Percentiles rank a stretch among this genome's conserved stretches.
These are phyloP conservation scores for Spea multiplicata DNA, from an alignment of 2,113 vertebrate genomes.

Conservation along the genomic window DNA sequence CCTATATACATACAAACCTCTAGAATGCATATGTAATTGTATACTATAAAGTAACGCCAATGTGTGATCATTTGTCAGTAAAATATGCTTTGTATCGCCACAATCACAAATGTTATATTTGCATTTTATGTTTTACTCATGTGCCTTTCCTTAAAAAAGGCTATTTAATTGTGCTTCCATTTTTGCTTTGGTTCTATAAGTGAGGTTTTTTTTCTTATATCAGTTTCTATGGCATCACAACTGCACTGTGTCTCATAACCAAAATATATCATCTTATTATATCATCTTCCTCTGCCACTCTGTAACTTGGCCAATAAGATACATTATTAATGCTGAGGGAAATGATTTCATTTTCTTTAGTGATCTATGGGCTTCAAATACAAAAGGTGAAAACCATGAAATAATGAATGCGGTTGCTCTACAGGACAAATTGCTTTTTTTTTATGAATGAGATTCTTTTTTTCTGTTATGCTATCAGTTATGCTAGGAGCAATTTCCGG, in stretches of 20 bases:
- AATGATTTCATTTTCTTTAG: neutral
- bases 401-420: too few relatives aligned
- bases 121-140: too few relatives aligned
- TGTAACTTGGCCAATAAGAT: neutral
- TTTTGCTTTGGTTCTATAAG: neutral
- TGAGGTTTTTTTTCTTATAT: constrained; percentile 17
- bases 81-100: too few relatives aligned
- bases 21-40: too few relatives aligned
- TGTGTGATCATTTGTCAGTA: too few relatives aligned
- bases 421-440: too few relatives aligned
- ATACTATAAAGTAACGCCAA: too few relatives aligned
- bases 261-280: constrained; percentile 1
- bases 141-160: too few relatives aligned
- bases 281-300: neutral
- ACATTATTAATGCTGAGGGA: neutral
- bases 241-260: constrained; percentile 2
- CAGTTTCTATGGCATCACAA: constrained; percentile 12
- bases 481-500: neutral
- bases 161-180: too few relatives aligned
- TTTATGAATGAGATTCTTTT: neutral
- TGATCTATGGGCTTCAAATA: neutral
- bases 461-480: neutral
- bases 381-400: neutral
- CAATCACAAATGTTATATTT: too few relatives aligned
- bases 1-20: too few relatives aligned